These are phyloP conservation scores for Himalopsyche anomala DNA, from an alignment of 2,888 invertebrate genomes.

Conservation along the genomic window DNA sequence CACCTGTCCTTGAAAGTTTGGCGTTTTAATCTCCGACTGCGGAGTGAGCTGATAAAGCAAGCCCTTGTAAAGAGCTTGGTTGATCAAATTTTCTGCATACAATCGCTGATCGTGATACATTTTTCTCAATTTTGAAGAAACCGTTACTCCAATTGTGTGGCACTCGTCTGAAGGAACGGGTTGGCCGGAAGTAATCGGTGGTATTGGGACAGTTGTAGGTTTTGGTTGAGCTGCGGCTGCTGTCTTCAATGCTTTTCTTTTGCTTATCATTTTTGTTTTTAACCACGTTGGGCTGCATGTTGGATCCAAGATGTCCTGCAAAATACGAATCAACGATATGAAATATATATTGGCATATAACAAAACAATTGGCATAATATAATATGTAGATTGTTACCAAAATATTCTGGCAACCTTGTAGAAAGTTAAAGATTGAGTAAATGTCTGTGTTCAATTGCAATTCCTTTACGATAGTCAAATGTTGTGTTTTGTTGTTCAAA, in stretches of 20 bases:
- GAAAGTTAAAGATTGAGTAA: no score
- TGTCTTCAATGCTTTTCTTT: constrained; percentile 49
- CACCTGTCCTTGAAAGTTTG: constrained; percentile 46
- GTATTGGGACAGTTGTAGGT: constrained; percentile 29
- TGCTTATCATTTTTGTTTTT: constrained; percentile 50
- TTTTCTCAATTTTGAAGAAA: constrained; percentile 61
- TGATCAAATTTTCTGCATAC: constrained; percentile 62
- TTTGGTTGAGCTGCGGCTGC: constrained; percentile 31
- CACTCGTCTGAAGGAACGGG: constrained; percentile 41
- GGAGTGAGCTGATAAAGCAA: constrained; percentile 60
- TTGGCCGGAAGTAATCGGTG: constrained; percentile 33
- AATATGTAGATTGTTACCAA: no score
- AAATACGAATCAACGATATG: neutral
- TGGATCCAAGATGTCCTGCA: constrained; percentile 63
- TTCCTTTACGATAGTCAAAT: no score
- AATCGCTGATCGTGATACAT: constrained; percentile 64
- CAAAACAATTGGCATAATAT: no score
- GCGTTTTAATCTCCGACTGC: constrained; percentile 60
- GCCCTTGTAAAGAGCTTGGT: constrained; percentile 61
- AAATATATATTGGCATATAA: no score
- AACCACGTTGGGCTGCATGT: constrained; percentile 56
- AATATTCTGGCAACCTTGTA: no score
- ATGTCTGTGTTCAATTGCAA: no score
- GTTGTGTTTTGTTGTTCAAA: no score
- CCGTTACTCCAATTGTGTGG: constrained; percentile 53